Percentiles rank a stretch among this genome's conserved stretches.
Conservation (phyloP, 2,113 vertebrate genomes). For the Centropristis striata region DNA sequence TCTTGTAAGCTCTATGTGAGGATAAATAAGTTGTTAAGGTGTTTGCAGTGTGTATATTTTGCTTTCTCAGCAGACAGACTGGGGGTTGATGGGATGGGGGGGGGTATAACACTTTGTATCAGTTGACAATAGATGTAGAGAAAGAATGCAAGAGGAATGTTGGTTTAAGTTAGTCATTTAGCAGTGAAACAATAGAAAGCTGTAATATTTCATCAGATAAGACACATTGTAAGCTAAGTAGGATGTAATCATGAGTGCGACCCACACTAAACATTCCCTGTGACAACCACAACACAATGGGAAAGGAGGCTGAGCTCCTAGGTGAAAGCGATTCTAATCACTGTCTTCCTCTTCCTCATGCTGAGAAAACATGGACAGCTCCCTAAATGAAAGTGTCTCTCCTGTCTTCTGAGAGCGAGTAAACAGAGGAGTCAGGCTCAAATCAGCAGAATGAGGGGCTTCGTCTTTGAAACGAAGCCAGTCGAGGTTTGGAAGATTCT, state of each 20-base stretch:
- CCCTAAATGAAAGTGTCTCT: conserved; percentile 41
- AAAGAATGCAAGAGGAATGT: conserved; percentile 49
- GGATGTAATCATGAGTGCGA: conserved; percentile 65
- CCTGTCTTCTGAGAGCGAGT: conserved; percentile 43
- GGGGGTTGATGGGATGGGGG: background rate
- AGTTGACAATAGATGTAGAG: conserved; percentile 31
- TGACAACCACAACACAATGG: conserved; percentile 68
- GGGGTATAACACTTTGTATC: background rate
- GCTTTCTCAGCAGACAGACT: conserved; percentile 29
- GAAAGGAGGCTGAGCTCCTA: conserved; percentile 35
- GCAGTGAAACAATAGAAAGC: conserved; percentile 63
- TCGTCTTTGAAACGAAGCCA: conserved; percentile 43
- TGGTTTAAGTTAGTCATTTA: conserved; percentile 47
- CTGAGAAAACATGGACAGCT: conserved; percentile 66
- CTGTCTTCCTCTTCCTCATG: conserved; percentile 67
- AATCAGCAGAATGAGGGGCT: conserved; percentile 67
- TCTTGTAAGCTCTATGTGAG: conserved; percentile 18
- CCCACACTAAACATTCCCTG: conserved; percentile 56
- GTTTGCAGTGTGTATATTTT: background rate
- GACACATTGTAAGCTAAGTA: conserved; percentile 37
- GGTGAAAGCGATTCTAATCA: conserved; percentile 68
- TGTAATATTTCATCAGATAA: conserved; percentile 54
- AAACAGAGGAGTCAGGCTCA: conserved; percentile 66
- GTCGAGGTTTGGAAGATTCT: conserved; percentile 59
- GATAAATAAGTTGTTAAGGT: background rate